Conservation (phyloP, 2,113 vertebrate species). For the Centropus unirufus region DNA sequence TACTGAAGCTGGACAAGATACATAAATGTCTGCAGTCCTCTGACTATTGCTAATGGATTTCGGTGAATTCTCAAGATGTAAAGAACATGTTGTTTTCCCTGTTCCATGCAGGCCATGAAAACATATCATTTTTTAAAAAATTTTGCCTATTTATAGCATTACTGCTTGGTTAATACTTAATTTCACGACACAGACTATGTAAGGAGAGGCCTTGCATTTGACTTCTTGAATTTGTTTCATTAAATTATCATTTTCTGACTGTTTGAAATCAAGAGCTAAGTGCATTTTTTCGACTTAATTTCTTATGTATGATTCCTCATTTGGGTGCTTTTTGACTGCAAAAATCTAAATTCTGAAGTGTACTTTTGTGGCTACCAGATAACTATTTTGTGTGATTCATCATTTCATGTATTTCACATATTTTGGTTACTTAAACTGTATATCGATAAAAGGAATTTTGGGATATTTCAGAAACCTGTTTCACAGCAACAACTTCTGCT, state of each 20-base stretch:
- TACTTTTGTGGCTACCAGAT: neutral
- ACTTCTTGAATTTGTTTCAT: neutral
- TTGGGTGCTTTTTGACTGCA: neutral
- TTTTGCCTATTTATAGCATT: neutral
- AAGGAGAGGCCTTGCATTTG: neutral
- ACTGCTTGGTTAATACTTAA: neutral
- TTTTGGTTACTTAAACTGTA: neutral
- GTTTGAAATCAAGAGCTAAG: conserved; percentile 6
- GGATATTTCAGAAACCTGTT: neutral
- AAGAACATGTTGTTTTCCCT: conserved; percentile 37
- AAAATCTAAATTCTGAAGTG: neutral
- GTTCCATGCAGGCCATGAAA: conserved; percentile 17
- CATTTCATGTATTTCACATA: neutral
- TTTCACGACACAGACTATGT: neutral
- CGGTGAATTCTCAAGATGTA: conserved; percentile 33
- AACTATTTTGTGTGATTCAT: neutral
- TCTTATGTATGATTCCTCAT: neutral
- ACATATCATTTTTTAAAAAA: neutral
- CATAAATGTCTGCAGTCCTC: conserved; percentile 30
- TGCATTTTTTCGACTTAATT: neutral
- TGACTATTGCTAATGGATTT: conserved; percentile 38
- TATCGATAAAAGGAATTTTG: neutral
- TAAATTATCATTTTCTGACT: conserved; percentile 16
- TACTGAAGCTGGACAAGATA: conserved; percentile 38
- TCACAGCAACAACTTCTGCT: neutral